Conservation (phyloP, 2,797 vertebrate species). For the Bufotes viridis region DNA sequence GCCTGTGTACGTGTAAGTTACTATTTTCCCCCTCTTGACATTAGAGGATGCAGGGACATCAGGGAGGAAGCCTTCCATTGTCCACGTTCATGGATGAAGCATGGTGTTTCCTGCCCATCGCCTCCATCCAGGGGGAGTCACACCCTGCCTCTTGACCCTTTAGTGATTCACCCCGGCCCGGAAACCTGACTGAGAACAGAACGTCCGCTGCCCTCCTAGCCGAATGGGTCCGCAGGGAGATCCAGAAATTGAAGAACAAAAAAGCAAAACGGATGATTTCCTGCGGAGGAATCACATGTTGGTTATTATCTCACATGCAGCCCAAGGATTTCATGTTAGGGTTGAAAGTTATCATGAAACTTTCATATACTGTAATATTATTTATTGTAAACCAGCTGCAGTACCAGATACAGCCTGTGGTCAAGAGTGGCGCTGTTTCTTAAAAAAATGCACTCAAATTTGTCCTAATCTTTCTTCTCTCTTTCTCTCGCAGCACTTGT, state of each 20-base stretch:
- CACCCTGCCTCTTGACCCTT: conserved; percentile 53
- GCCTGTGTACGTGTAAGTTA: conserved; percentile 8
- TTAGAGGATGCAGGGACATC: conserved; percentile 50
- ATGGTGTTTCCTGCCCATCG: conserved; percentile 52
- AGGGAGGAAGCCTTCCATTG: conserved; percentile 54
- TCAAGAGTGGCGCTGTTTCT: not conserved
- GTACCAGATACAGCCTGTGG: not conserved
- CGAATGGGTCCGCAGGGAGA: conserved; percentile 8
- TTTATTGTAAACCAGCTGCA: not conserved
- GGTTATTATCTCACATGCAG: not conserved
- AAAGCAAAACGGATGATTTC: not conserved
- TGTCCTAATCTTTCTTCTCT: conserved; percentile 50
- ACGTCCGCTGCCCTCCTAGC: conserved; percentile 19
- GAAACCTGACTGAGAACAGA: conserved; percentile 56
- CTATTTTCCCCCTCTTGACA: conserved; percentile 15
- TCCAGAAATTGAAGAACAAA: conserved; percentile 16
- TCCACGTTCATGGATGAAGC: conserved; percentile 29
- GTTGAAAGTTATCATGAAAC: too few relatives aligned
- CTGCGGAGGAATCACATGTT: not conserved
- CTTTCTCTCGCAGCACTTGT: conserved; percentile 67
- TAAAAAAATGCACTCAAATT: not conserved
- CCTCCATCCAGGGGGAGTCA: conserved; percentile 7
- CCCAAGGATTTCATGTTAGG: not conserved
- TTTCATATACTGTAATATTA: not conserved
- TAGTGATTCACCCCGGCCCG: conserved; percentile 51